Evolutionary conservation across 2,113 vertebrate species (phyloP).

Genomic region (Lutjanus erythropterus): DNA sequence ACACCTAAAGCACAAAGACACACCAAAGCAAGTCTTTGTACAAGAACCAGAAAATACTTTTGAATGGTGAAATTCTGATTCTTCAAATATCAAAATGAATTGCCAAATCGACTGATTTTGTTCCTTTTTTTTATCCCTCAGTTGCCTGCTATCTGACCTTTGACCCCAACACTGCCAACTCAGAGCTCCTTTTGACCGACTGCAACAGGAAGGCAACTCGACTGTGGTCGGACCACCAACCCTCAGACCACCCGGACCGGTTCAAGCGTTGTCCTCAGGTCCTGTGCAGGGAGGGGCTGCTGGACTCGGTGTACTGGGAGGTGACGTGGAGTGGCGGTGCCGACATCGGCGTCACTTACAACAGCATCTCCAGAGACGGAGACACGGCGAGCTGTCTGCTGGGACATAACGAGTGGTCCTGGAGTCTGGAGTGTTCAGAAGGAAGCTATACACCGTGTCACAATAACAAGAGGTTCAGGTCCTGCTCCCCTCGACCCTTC

Average conservation of each 20-base stretch:
- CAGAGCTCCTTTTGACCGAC: constrained; percentile 60
- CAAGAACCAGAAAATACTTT: too few species aligned
- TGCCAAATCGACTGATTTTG: not conserved
- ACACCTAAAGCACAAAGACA: too few species aligned
- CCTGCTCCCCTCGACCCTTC: constrained; percentile 61
- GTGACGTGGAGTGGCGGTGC: constrained; percentile 68
- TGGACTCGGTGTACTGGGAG: constrained; percentile 76
- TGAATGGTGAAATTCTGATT: too few species aligned
- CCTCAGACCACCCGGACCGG: constrained; percentile 37
- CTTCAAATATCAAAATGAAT: not conserved
- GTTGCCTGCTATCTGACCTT: constrained; percentile 73
- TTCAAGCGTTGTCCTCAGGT: constrained; percentile 69
- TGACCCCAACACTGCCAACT: constrained; percentile 76
- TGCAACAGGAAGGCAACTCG: constrained; percentile 63
- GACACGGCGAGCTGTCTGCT: constrained; percentile 49
- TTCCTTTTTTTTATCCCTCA: constrained; percentile 7
- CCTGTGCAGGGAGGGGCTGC: constrained; percentile 77
- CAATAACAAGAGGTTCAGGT: constrained; percentile 46
- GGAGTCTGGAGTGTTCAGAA: constrained; percentile 66
- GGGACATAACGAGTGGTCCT: constrained; percentile 63
- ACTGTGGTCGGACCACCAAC: constrained; percentile 21
- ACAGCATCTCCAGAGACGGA: constrained; percentile 56
- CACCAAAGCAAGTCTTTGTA: too few species aligned
- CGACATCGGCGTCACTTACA: constrained; percentile 72
- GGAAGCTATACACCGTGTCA: constrained; percentile 63